Base-by-base conservation (phyloP, 1,140 invertebrate species). In the Drosophila orosa region DNA sequence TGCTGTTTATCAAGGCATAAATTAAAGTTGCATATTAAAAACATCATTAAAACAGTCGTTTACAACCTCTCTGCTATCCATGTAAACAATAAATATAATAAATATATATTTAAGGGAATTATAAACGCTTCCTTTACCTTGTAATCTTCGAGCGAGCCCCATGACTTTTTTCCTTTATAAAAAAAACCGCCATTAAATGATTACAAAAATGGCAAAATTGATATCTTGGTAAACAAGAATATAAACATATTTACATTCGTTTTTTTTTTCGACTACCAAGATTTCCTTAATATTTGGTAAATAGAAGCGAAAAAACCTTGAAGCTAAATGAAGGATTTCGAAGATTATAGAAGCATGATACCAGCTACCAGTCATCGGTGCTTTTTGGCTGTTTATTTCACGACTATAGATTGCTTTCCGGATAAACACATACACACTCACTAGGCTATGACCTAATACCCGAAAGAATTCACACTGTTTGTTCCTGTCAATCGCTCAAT, bases 341-440 rank as follows among this genome's bases (percentile, higher is more conserved):
- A n/a, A 54, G 50, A 54, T 54, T 54, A 54, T n/a, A 10, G 29
- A 54, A 31, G 1, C 13, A 1, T 54, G 50, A 54, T 35, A 54
- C 50, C 50, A 33, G 47, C 9, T 10, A 19, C 9, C 39, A 39
- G 44, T 19, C 8, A 31, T 35, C 19, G 31, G 19, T 22, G 3
- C 31, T 19, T 29, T 56, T 45, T 19, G 12, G 24, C 37, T 17
- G 15, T 39, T 68, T 69, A 31, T 37, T 33, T 29, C n/a, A 10
- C n/a, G 31, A 56, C 37, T 68, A 45, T 68, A 31, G 22, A 68
- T 57, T 69, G 29, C 17, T 25, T 44, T 50, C 44, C 31, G 65
- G 66, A 68, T 69, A 45, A 29, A 24, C 40, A 48, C 24, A 19
- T 17, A 66, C 25, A 13, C 65, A 29, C 39, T 31, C n/a, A 29